Conservation (phyloP, 1,140 invertebrate genomes). For the Temnothorax curvispinosus region DNA sequence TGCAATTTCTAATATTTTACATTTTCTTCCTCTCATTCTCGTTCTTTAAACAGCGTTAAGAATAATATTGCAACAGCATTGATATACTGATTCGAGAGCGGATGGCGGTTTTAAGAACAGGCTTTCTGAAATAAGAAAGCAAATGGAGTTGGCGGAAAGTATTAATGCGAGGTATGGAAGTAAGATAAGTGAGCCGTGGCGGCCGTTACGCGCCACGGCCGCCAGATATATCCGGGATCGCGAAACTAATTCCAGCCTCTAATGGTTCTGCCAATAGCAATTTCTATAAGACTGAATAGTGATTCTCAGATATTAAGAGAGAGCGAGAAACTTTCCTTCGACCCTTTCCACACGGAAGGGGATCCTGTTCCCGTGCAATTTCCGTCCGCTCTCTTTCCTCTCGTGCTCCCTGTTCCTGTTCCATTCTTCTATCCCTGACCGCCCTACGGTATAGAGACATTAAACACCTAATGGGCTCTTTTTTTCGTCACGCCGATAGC, state of each 20-base stretch:
- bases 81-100: not conserved
- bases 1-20: not conserved
- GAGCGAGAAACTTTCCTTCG: constrained; percentile 56
- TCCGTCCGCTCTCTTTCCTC: not conserved
- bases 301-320: constrained; percentile 66
- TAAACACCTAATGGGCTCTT: constrained; percentile 53
- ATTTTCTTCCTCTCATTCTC: not conserved
- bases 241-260: constrained; percentile 79
- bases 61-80: not conserved
- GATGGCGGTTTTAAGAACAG: constrained; percentile 12
- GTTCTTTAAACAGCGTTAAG: not conserved
- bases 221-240: constrained; percentile 65
- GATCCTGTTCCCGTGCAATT: constrained; percentile 19
- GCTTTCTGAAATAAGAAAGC: constrained; percentile 20
- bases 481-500: constrained; percentile 32
- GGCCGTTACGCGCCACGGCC: constrained; percentile 48
- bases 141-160: constrained; percentile 50
- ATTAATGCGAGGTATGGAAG: constrained; percentile 76
- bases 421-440: constrained; percentile 19
- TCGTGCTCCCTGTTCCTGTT: not conserved
- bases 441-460: constrained; percentile 10
- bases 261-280: constrained; percentile 80
- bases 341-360: constrained; percentile 3
- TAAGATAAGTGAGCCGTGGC: constrained; percentile 75
- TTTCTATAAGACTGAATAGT: constrained; percentile 75